Conservation (phyloP, 2,797 vertebrate genomes). For the Megaceryle alcyon region DNA sequence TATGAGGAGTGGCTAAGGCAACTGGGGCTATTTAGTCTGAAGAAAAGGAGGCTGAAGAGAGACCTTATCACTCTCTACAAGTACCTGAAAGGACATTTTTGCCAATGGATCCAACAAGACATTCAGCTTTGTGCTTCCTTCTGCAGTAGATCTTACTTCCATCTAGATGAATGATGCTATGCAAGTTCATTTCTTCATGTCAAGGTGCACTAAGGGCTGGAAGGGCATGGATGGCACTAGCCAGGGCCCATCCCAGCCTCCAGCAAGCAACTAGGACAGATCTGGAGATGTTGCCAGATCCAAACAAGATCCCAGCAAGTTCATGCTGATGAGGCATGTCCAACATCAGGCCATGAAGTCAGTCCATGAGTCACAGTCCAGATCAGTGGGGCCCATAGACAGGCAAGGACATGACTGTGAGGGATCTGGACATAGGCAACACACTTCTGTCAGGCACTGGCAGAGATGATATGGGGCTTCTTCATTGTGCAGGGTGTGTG, state of each 20-base stretch:
- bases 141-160: neutral
- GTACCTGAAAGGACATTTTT: neutral
- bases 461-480: neutral
- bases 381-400: fast-evolving
- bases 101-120: neutral
- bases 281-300: neutral
- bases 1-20: no score
- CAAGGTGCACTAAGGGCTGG: neutral
- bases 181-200: neutral
- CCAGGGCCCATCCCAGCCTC: neutral
- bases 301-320: neutral
- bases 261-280: neutral
- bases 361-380: neutral
- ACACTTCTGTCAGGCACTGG: neutral
- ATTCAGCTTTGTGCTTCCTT: neutral
- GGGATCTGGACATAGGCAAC: neutral
- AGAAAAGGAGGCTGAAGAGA: no score
- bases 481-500: neutral
- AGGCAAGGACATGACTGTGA: neutral
- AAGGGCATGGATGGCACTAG: neutral
- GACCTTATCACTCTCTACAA: no score
- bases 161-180: neutral
- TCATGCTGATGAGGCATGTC: neutral
- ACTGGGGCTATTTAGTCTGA: no score
- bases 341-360: neutral